A percentile compares a stretch with the other conserved stretches of the same genome.
Conservation (phyloP, 2,888 invertebrate species). For the Athalia cordata region DNA sequence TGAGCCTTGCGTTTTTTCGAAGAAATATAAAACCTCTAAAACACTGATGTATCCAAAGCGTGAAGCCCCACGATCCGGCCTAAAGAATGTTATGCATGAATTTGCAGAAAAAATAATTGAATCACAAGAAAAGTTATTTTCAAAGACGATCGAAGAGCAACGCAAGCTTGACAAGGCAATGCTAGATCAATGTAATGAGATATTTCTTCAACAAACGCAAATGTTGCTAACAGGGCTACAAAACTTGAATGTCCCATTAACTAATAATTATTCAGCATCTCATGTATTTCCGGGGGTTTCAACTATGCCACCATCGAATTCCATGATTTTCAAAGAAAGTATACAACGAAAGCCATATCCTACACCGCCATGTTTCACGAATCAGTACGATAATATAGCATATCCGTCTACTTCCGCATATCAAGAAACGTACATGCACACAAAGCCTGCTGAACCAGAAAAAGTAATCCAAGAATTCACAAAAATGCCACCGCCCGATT, state of each 20-base stretch:
- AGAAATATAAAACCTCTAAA: too few relatives aligned
- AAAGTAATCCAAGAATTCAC: neutral
- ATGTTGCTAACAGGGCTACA: neutral
- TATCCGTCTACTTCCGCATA: neutral
- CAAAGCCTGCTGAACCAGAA: neutral
- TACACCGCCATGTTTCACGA: constrained; percentile 4
- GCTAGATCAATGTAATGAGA: neutral
- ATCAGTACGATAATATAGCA: constrained; percentile 12
- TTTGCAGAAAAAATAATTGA: neutral
- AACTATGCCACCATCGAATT: constrained; percentile 9
- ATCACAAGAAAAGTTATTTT: neutral
- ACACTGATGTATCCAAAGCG: too few relatives aligned
- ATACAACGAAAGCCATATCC: neutral
- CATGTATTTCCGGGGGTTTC: neutral
- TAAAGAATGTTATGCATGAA: constrained; percentile 8
- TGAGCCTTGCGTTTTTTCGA: too few relatives aligned
- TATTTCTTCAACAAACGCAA: neutral
- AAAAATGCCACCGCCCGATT: too few relatives aligned
- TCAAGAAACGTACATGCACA: neutral
- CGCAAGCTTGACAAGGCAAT: neutral
- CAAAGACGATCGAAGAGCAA: neutral
- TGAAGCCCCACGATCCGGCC: neutral
- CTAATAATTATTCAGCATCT: neutral
- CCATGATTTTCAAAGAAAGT: neutral
- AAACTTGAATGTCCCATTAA: neutral